These are phyloP conservation scores for Drosophila gaucha DNA, from an alignment of 2,888 invertebrate genomes.

Conservation along the genomic window DNA sequence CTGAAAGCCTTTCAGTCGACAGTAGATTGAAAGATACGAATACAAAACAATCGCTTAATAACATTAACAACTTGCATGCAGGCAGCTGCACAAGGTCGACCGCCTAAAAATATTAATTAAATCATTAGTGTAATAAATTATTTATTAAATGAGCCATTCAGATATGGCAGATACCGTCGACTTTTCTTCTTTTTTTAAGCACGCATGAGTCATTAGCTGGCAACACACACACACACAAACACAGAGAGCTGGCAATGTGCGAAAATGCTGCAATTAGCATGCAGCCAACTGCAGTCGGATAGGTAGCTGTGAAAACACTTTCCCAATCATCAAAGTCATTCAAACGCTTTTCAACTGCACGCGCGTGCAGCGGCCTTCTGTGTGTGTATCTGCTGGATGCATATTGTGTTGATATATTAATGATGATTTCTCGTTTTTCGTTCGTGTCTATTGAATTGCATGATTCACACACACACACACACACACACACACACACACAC, in stretches of 20 bases:
- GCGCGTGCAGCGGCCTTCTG: slow-evolving; percentile 51
- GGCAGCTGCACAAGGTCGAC: slow-evolving; percentile 56
- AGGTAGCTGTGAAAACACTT: slow-evolving; percentile 73
- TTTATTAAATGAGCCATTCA: slow-evolving; percentile 44
- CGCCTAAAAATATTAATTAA: slow-evolving; percentile 68
- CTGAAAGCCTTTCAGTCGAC: slow-evolving; percentile 51
- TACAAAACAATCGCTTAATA: slow-evolving; percentile 41
- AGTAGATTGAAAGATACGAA: slow-evolving; percentile 50
- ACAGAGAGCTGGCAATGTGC: slow-evolving; percentile 61
- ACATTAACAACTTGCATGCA: slow-evolving; percentile 24
- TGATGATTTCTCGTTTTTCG: slow-evolving; percentile 77
- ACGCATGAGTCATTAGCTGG: slow-evolving; percentile 62
- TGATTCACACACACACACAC: slow-evolving; percentile 66
- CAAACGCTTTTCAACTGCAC: slow-evolving; percentile 71
- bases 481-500: slow-evolving; percentile 33
- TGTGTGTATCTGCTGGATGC: slow-evolving; percentile 49
- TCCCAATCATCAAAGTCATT: slow-evolving; percentile 80
- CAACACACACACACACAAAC: neutral
- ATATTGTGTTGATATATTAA: slow-evolving; percentile 76
- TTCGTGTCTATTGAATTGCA: slow-evolving; percentile 78
- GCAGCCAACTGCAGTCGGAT: slow-evolving; percentile 32
- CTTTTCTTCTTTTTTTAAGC: slow-evolving; percentile 10
- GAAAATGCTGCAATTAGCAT: slow-evolving; percentile 76
- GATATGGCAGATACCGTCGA: slow-evolving; percentile 23
- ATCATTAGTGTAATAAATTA: slow-evolving; percentile 70